A percentile compares a stretch with the other conserved stretches of the same genome.
These are phyloP conservation scores for Hexactinellida sp. DNA, from an alignment of 37 sponge, comb jelly and placozoan species.

Conservation along the genomic window DNA sequence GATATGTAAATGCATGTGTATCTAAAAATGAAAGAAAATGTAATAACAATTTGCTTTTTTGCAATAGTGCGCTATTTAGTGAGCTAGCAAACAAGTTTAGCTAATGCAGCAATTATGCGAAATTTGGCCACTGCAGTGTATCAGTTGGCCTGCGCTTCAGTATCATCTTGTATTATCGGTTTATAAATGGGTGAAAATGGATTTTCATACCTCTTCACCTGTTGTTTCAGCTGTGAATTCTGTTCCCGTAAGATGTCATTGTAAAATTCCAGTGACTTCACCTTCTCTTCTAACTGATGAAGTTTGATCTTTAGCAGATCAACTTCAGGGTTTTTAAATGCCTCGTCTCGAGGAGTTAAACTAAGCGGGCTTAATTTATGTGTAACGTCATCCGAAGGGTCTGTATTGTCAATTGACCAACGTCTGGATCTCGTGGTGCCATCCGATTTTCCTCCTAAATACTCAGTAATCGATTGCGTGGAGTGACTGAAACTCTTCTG, in stretches of 20 bases:
- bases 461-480: background rate
- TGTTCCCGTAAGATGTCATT: conserved; percentile 4
- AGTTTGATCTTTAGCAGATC: background rate
- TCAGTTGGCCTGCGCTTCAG: background rate
- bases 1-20: background rate
- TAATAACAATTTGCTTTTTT: background rate
- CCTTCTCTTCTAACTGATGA: background rate
- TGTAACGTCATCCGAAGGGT: background rate
- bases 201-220: conserved; percentile 1
- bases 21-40: background rate
- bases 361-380: conserved; percentile 5
- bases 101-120: no score
- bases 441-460: background rate
- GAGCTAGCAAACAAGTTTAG: background rate
- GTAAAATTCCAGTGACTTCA: background rate
- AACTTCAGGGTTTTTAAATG: conserved; percentile 6
- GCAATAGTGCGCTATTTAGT: background rate
- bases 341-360: background rate
- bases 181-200: conserved; percentile 3
- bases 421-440: background rate
- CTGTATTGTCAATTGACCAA: conserved; percentile 14
- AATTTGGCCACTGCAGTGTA: background rate
- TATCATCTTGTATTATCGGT: background rate
- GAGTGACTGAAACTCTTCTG: background rate
- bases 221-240: background rate